phyloP scores from a whole-genome alignment of 1,140 invertebrate species.

The Tetragonula clypearis region DNA sequence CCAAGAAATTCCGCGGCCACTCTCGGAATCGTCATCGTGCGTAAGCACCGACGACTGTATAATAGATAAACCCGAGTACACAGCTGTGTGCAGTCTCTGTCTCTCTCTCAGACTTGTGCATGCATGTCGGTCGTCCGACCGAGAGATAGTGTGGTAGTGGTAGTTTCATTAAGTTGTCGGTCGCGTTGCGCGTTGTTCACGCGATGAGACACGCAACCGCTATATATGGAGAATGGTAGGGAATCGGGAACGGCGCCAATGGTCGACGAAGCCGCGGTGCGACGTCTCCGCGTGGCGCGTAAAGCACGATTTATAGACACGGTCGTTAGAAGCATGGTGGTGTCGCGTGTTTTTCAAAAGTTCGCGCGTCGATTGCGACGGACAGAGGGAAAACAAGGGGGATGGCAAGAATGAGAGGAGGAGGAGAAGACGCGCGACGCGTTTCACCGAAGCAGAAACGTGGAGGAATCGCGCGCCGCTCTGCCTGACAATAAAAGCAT shows the following conservation, averaged over 20 bases:
- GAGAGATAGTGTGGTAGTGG: not conserved
- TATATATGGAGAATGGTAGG: not conserved
- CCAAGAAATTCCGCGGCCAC: conserved; percentile 32
- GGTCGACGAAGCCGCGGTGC: conserved; percentile 34
- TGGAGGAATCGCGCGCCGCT: not conserved
- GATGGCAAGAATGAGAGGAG: not conserved
- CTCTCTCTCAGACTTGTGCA: not conserved
- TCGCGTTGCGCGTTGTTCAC: conserved; percentile 12
- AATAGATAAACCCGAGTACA: conserved; percentile 42
- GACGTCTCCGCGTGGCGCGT: not conserved
- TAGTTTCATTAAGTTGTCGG: conserved; percentile 51
- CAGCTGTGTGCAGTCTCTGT: not conserved
- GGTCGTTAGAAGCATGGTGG: not conserved
- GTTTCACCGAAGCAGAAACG: not conserved
- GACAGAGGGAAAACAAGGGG: not conserved
- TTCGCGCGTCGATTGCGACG: fast-evolving
- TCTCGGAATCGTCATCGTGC: conserved; percentile 25
- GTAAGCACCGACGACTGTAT: conserved; percentile 22
- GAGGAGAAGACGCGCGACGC: not conserved
- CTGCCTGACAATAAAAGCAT: conserved; percentile 5
- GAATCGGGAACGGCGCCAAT: conserved; percentile 53
- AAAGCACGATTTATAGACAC: too few species aligned
- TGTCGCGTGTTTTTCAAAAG: not conserved
- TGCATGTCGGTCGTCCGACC: conserved; percentile 7
- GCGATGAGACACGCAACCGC: not conserved